Evolutionary conservation across 2,113 vertebrate species (phyloP).

Genomic region (Marcusenius ussheri): DNA sequence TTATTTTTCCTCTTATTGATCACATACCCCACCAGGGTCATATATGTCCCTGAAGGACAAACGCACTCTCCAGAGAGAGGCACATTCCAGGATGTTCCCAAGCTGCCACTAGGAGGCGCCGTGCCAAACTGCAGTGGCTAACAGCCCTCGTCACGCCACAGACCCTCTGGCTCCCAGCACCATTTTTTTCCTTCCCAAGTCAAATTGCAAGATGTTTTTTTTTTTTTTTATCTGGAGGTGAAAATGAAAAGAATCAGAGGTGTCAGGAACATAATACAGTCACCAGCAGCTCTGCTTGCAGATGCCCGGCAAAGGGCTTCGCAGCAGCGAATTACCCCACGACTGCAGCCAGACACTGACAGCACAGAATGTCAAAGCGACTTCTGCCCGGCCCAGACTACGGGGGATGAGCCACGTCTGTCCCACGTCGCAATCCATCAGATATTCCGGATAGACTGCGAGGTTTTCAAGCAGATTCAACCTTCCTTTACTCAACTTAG

Average conservation of each 20-base stretch:
- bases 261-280: not conserved
- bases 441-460: not conserved
- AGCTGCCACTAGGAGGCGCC: not conserved
- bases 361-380: not conserved
- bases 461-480: not conserved
- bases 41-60: not conserved
- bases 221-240: constrained; percentile 12
- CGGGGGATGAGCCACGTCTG: no score
- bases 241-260: constrained; percentile 17
- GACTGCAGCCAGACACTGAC: not conserved
- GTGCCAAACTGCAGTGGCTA: not conserved
- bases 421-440: not conserved
- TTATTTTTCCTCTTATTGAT: not conserved
- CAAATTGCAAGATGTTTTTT: constrained; percentile 6
- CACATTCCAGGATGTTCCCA: not conserved
- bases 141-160: not conserved
- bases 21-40: not conserved
- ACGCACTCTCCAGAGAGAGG: not conserved
- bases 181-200: not conserved
- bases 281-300: not conserved
- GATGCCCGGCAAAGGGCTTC: not conserved
- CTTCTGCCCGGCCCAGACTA: not conserved
- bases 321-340: not conserved
- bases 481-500: not conserved
- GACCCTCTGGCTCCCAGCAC: not conserved